These are phyloP conservation scores for Xylota segnis DNA, from an alignment of 2,888 invertebrate genomes.

Conservation along the genomic window DNA sequence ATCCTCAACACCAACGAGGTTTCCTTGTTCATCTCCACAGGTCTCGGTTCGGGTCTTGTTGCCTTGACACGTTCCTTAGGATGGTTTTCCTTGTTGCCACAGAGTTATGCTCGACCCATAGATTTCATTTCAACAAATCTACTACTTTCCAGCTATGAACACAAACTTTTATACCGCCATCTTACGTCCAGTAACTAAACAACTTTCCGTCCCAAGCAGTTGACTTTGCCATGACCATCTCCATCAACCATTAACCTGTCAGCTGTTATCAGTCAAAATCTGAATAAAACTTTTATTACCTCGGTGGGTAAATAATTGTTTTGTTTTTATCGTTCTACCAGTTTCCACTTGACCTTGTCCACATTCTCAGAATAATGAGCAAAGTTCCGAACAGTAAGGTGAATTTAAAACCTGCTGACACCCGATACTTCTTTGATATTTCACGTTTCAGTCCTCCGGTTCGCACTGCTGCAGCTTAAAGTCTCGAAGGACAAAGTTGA, in stretches of 20 bases:
- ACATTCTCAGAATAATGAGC: slow-evolving; percentile 17
- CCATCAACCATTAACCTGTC: slow-evolving; percentile 11
- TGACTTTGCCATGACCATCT: neutral
- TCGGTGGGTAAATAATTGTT: neutral
- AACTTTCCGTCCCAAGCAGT: no score
- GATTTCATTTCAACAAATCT: no score
- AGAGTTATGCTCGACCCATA: no score
- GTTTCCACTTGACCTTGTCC: neutral
- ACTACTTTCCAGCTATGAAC: no score
- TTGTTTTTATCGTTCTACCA: slow-evolving; percentile 4
- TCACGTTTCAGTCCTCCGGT: slow-evolving; percentile 79
- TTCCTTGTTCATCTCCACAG: no score
- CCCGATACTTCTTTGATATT: neutral
- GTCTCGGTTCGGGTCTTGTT: no score
- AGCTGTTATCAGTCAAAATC: slow-evolving; percentile 34
- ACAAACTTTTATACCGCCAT: neutral
- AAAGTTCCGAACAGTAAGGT: slow-evolving; percentile 40
- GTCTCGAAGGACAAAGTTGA: slow-evolving; percentile 90
- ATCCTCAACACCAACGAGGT: no score
- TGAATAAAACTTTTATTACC: neutral
- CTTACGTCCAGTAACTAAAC: neutral
- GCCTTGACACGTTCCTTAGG: no score
- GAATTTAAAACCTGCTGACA: neutral
- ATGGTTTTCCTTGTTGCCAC: no score
- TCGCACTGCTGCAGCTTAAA: slow-evolving; percentile 93